Evolutionary conservation across 2,888 invertebrate species (phyloP).

Genomic region (Nephrotoma appendiculata): DNA sequence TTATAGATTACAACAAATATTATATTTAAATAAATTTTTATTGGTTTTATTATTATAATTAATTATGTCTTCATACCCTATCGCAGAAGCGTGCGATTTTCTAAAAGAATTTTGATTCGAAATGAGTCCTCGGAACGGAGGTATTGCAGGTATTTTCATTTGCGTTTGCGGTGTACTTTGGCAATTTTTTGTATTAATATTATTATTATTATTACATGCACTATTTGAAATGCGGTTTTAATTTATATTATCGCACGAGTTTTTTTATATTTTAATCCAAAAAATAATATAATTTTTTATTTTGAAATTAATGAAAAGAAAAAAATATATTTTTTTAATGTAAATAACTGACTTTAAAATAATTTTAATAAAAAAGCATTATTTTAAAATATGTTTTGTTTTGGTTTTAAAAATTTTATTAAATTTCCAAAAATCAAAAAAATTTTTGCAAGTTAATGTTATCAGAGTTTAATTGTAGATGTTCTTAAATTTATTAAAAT

Average conservation of each 20-base stretch:
- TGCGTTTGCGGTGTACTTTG: slow-evolving; percentile 20
- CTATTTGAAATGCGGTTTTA: slow-evolving; percentile 17
- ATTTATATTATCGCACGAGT: slow-evolving; percentile 10
- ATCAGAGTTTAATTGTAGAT: background rate
- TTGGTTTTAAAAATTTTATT: background rate
- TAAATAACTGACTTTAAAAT: background rate
- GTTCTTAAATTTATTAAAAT: too few species aligned
- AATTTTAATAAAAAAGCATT: background rate
- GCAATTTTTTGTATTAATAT: slow-evolving; percentile 20
- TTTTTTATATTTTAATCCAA: background rate
- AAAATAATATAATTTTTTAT: background rate
- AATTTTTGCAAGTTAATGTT: background rate
- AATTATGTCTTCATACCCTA: slow-evolving; percentile 20
- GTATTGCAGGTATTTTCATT: slow-evolving; percentile 30
- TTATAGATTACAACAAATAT: background rate
- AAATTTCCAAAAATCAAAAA: background rate
- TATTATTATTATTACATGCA: slow-evolving; percentile 22
- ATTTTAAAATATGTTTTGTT: background rate
- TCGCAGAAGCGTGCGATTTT: slow-evolving; percentile 27
- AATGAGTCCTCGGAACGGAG: slow-evolving; percentile 28
- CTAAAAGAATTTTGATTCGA: slow-evolving; percentile 16
- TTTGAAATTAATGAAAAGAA: background rate
- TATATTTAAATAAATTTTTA: background rate
- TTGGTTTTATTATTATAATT: background rate
- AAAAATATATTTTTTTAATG: slow-evolving; percentile 1